phyloP scores from a whole-genome alignment of 2,797 vertebrate species.

The Orestias chungarensis region DNA sequence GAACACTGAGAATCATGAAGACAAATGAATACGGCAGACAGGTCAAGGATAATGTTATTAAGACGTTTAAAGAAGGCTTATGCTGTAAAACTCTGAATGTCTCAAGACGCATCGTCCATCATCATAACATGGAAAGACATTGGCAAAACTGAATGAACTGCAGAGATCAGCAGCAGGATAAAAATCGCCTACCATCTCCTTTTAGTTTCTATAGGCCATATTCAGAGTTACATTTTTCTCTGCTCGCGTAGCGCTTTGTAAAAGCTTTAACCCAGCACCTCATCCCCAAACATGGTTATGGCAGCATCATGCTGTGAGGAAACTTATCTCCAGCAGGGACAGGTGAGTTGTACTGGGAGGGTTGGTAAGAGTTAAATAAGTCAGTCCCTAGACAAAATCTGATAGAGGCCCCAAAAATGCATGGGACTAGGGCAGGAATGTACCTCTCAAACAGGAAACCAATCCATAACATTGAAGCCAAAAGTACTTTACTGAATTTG shows the following conservation, averaged over 20 bases:
- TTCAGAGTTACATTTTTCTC: neutral
- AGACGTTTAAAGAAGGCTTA: neutral
- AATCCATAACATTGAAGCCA: neutral
- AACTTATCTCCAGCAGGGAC: neutral
- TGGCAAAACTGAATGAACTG: neutral
- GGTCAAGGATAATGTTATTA: neutral
- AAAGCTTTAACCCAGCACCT: neutral
- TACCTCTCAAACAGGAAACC: neutral
- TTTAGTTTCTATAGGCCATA: neutral
- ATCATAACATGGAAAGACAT: neutral
- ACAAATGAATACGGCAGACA: neutral
- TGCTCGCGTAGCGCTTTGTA: neutral
- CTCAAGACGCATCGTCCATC: neutral
- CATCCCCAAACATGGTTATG: no score
- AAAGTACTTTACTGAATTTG: neutral
- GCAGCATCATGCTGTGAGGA: neutral
- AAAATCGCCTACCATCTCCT: neutral
- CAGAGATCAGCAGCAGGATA: neutral
- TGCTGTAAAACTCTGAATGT: neutral
- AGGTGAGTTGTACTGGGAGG: neutral
- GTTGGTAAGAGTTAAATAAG: no score
- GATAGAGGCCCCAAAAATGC: neutral
- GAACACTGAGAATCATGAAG: neutral
- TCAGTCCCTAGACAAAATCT: no score
- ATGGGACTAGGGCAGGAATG: no score